Conservation (phyloP, 2,888 invertebrate genomes). For the Fragum whitleyi region DNA sequence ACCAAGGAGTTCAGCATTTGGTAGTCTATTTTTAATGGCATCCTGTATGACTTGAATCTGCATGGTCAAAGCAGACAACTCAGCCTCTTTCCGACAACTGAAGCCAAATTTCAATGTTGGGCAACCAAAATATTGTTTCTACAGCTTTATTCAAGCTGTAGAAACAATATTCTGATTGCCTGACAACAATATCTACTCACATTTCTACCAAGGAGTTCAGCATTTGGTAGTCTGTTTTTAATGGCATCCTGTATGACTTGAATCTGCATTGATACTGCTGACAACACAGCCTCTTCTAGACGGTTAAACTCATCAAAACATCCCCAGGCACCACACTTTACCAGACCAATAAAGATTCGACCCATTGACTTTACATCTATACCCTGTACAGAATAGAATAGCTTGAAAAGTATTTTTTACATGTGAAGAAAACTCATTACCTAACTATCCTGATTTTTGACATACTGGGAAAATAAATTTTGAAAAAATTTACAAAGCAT, state of each 20-base stretch:
- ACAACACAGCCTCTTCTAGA: conserved; percentile 96
- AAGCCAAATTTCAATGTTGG: too few species aligned
- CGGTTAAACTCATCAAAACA: conserved; percentile 99
- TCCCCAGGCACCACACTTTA: conserved; percentile 94
- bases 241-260: conserved; percentile 95
- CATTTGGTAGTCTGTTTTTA: conserved; percentile 87
- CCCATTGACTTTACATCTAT: conserved; percentile 98
- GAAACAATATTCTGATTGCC: too few species aligned
- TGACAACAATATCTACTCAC: conserved; percentile 77
- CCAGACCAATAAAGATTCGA: conserved; percentile 96
- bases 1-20: conserved; percentile 86
- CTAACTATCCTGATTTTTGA: too few species aligned
- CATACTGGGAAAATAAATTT: too few species aligned
- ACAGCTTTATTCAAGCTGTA: too few species aligned
- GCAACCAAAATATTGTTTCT: too few species aligned
- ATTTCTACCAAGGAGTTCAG: conserved; percentile 86
- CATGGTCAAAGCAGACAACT: conserved; percentile 97
- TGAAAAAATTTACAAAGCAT: too few species aligned
- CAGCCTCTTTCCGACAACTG: conserved; percentile 97
- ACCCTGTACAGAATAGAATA: conserved; percentile 87
- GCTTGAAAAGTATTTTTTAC: too few species aligned
- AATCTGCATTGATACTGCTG: conserved; percentile 97
- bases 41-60: conserved; percentile 96
- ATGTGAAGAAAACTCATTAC: too few species aligned
- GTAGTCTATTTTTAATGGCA: conserved; percentile 89